These are phyloP conservation scores for Corythornis madagascariensis DNA, from an alignment of 2,113 vertebrate species.

Conservation along the genomic window DNA sequence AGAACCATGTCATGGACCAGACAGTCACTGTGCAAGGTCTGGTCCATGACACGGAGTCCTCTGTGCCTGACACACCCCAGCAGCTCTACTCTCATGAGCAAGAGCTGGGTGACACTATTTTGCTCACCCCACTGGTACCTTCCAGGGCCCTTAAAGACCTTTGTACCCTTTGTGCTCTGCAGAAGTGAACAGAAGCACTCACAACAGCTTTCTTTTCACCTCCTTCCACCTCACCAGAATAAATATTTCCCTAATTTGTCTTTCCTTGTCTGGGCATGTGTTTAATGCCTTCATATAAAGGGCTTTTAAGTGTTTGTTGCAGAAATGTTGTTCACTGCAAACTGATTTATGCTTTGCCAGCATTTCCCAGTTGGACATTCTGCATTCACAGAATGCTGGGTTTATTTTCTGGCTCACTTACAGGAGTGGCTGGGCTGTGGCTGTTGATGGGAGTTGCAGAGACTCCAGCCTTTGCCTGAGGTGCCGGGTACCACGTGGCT, in stretches of 20 bases:
- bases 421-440: not conserved
- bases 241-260: not conserved
- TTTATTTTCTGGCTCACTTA: not conserved
- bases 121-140: not conserved
- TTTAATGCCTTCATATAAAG: not conserved
- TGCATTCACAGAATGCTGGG: not conserved
- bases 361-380: not conserved
- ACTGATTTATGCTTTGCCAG: not conserved
- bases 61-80: not conserved
- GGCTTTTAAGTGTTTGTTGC: not conserved
- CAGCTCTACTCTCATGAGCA: not conserved
- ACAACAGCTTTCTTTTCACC: not conserved
- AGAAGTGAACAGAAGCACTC: not conserved
- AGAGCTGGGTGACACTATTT: too few species aligned
- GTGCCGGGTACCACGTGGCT: fast-evolving
- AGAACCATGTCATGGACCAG: fast-evolving
- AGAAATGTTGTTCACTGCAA: not conserved
- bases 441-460: not conserved
- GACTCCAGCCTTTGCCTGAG: not conserved
- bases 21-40: not conserved
- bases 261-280: not conserved
- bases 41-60: not conserved
- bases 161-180: not conserved
- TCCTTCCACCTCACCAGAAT: not conserved
- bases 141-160: not conserved